A percentile compares a stretch with the other conserved stretches of the same genome.
phyloP scores from a whole-genome alignment of 2,888 invertebrate species.

The Eristalis intricaria region DNA sequence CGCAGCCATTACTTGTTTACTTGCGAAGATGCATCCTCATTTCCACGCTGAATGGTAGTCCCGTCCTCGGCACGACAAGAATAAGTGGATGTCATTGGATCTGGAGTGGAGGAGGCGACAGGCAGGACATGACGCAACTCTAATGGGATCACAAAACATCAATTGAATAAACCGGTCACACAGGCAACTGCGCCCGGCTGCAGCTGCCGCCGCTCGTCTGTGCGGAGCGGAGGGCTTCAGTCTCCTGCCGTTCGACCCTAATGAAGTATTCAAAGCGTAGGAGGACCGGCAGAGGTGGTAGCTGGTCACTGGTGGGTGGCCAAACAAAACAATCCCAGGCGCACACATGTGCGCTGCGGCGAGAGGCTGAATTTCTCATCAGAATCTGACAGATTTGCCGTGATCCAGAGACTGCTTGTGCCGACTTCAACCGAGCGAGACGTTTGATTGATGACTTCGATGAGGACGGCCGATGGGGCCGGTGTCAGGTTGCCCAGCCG shows the following conservation, averaged over 20 bases:
- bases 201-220: background rate
- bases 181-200: conserved; percentile 9
- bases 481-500: conserved; percentile 19
- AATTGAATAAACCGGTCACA: conserved; percentile 57
- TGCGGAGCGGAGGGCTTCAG: background rate
- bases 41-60: conserved; percentile 9
- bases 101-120: background rate
- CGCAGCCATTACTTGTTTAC: conserved; percentile 23
- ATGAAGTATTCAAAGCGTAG: conserved; percentile 29
- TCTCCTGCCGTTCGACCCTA: conserved; percentile 15
- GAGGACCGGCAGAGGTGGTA: background rate
- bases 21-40: conserved; percentile 39
- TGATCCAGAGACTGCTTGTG: conserved; percentile 17
- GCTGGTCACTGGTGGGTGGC: background rate
- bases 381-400: conserved; percentile 2
- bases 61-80: background rate
- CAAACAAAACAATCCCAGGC: conserved; percentile 12
- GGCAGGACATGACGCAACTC: conserved; percentile 48
- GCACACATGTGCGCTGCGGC: background rate
- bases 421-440: conserved; percentile 2
- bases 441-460: conserved; percentile 56
- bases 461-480: background rate
- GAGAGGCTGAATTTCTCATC: conserved; percentile 19
- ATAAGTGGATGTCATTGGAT: conserved; percentile 17
- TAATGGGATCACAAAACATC: conserved; percentile 63